Evolutionary conservation across 30 jellyfish, hydroid and myxozoan species (phyloP), one percentile per base, ranked within the genome.

Genomic region (Rhopilema esculentum): DNA sequence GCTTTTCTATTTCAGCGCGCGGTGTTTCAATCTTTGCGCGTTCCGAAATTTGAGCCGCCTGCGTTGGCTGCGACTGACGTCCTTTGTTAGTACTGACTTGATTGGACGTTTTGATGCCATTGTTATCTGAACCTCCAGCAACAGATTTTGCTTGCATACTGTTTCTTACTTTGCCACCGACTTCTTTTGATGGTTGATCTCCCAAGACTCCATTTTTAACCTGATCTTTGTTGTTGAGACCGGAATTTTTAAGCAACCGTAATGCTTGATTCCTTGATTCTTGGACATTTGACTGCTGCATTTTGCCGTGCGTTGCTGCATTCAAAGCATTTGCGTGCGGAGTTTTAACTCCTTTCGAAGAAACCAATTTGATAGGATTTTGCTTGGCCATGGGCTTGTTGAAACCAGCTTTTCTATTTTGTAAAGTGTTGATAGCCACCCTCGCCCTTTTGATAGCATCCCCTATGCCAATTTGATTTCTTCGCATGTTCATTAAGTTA

Each of bases 231-330:
- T 33, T 66, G 49, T 24, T 31, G 22, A 61, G 33, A 16, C 21
- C 87, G 4, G 93, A 83, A 50, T 65, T 61, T 53, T 63, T 64
- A 1, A 91, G 69, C 18, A 91, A 71, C 53, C 57, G 64, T 84
- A 91, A 0, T 26, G 97, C 97, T 84, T 91, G 93, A 15, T 49
- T 76, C 76, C 80, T 91, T 24, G 93, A 79, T 32, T 91, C 97
- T 61, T 75, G 88, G 65, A 89, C 32, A 28, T 50, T 66, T 77
- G 48, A 72, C 61, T 91, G 91, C 53, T 83, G 86, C 79, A 75
- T 0, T 66, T 50, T 49, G 27, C 77, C 66, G 27, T 68, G 90
- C 22, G 27, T 25, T 22, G 69, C 62, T 22, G 72, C 70, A 40
- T 16, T 65, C 0, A 16, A 28, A 1, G 27, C 30, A 27, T 29